phyloP scores from a whole-genome alignment of 2,888 invertebrate genomes.

The Drosophila meridiana region DNA sequence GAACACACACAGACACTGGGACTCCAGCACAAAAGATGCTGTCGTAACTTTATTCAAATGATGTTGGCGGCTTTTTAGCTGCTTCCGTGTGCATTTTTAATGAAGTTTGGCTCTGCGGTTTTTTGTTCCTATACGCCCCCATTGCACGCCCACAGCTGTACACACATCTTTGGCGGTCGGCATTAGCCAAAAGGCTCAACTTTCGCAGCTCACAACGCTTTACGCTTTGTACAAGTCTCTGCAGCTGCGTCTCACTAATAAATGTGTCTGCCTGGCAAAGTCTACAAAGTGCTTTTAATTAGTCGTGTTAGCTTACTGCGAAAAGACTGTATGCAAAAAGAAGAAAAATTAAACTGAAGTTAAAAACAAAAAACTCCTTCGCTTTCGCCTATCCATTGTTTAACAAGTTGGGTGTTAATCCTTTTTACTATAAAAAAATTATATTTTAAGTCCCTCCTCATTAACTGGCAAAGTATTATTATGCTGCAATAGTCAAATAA shows the following conservation, averaged over 20 bases:
- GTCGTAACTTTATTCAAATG: constrained; percentile 46
- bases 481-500: background rate
- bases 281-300: constrained; percentile 74
- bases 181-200: constrained; percentile 68
- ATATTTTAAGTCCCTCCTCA: background rate
- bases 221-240: constrained; percentile 22
- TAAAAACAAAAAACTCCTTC: constrained; percentile 2
- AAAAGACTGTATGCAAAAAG: constrained; percentile 20
- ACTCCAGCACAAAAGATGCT: background rate
- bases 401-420: constrained; percentile 62
- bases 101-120: constrained; percentile 66
- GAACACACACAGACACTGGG: constrained; percentile 11
- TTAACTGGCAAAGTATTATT: no score
- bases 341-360: background rate
- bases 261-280: constrained; percentile 61
- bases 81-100: constrained; percentile 69
- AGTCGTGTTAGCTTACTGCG: constrained; percentile 67
- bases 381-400: constrained; percentile 8
- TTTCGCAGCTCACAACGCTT: constrained; percentile 36
- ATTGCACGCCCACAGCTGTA: constrained; percentile 18
- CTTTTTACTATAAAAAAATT: constrained; percentile 10
- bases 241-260: constrained; percentile 62
- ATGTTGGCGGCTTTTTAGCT: constrained; percentile 53
- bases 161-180: constrained; percentile 66
- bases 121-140: constrained; percentile 32